Evolutionary conservation across 2,888 invertebrate genomes (phyloP), one percentile per base, ranked within the genome.

Genomic region (Falcaria lacertinaria): DNA sequence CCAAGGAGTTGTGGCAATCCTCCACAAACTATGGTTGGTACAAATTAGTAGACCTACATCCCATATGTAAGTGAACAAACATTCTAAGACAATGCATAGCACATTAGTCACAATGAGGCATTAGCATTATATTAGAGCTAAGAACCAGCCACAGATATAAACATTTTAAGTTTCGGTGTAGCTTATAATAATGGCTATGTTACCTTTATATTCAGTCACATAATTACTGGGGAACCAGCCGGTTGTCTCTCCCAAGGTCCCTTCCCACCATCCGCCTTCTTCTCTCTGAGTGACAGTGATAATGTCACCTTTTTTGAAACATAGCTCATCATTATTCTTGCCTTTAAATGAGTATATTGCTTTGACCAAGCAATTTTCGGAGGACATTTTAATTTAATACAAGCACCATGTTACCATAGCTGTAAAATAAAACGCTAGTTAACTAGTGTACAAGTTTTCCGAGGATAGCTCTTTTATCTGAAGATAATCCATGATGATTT

Each of bases 201-300:
- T 77, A 90, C 92, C 90, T 91, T 95, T 96, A 74, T 93, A 93
- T 84, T 98, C 97, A 72, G 95, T 95, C 48, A 98, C 97, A 91
- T 98, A 98, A 88, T 98, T 98, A 73, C 97, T 96, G 50, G 98
- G 98, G 90, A 99, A 99, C 98, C 98, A 99, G 67, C 98, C 98
- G 52, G 98, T 98, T 76, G 96, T 96, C 60, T 96, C 98, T 48
- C 94, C 93, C 39, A 98, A 89, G 6, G 98, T 99, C 11, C 99
- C 99, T 90, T 99, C 99, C 99, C 99, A 99, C 99, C 99, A 99
- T 34, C 98, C 98, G 42, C 98, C 99, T 69, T 98, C 98, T 69
- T 97, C 95, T 46, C 93, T 93, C 82, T 99, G 99, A 25, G 98
- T 98, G 44, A 99, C 95, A 32, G 97, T 97, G 61, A 99, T 98